Base-by-base conservation (phyloP, 2,113 vertebrate species). In the Glaucidium brasilianum region DNA sequence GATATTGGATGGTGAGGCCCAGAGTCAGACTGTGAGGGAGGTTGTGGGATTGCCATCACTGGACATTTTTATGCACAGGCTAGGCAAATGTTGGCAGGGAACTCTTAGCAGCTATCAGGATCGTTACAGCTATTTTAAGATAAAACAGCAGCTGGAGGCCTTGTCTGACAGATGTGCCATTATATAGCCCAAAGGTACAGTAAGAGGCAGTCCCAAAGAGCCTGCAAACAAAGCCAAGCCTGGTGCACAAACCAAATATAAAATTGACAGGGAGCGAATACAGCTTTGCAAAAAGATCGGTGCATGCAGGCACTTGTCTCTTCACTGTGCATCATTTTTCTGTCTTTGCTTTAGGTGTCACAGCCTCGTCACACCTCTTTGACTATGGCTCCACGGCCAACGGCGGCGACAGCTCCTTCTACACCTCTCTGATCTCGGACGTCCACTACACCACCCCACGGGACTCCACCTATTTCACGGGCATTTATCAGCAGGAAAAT, bases 341-440 rank as follows among this genome's bases (percentile, higher is more conserved):
- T 97, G 67, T 97, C 37, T 94, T 92, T 97, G 74, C 95, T 97
- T 25, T 94, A 99, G 99, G 98, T 98, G 96, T 97, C 72, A 85
- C 97, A 39, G 97, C 97, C 76, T 82, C 92, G 0, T 95, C 97
- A 2, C 87, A 84, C n/a, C 78, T 95, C 71, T 96, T 88, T 13
- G 97, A 98, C 79, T 96, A 78, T 0, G 68, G 96, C 52, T 97
- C 96, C 69, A 98, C 98, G 84, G 96, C 98, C 11, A 97, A 98
- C 4, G 98, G 98, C 12, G 98, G 97, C 0, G 98, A 98, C 53
- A 98, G 97, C 74, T 98, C 99, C 15, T 98, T 99, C 92, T 99
- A 99, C 96, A 99, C 99, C 5, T 99, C 99, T 49, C 98, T 99
- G 95, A 98, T 99, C 95, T 99, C 99, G 0, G 98, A 98, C 5